Conservation (phyloP, 2,797 vertebrate species). For the Cichlasoma orientale region DNA sequence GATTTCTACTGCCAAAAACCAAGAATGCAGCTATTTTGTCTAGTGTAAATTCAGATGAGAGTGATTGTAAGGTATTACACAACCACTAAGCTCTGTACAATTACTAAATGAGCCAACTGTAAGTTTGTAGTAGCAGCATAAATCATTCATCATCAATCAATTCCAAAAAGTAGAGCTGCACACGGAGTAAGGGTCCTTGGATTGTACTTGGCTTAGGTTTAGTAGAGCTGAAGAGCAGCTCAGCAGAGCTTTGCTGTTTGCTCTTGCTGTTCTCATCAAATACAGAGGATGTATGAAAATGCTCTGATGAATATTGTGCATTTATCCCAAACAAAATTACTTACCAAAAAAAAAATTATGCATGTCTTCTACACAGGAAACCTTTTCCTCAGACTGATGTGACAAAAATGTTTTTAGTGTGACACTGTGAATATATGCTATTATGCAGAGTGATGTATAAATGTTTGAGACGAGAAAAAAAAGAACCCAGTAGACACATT, state of each 20-base stretch:
- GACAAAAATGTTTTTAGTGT: neutral
- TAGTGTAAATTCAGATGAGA: neutral
- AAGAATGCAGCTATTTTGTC: neutral
- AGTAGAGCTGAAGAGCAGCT: slow-evolving; percentile 9
- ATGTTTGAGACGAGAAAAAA: neutral
- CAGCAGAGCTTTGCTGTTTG: slow-evolving; percentile 12
- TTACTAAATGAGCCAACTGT: neutral
- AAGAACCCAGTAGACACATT: neutral
- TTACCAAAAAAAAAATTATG: neutral
- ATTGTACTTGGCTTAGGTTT: slow-evolving; percentile 2
- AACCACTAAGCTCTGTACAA: neutral
- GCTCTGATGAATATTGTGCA: neutral
- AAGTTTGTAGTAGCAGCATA: neutral
- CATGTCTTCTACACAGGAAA: neutral
- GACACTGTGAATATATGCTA: neutral
- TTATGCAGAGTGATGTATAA: neutral
- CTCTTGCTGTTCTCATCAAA: neutral
- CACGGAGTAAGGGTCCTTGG: neutral
- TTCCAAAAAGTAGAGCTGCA: neutral
- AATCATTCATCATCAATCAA: neutral
- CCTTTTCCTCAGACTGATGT: neutral
- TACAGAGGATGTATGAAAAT: neutral
- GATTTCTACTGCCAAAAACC: neutral
- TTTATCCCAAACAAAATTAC: neutral
- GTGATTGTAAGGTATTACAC: neutral